These are phyloP conservation scores for Myotis daubentonii DNA, from an alignment of 2,797 vertebrate species.

Conservation along the genomic window DNA sequence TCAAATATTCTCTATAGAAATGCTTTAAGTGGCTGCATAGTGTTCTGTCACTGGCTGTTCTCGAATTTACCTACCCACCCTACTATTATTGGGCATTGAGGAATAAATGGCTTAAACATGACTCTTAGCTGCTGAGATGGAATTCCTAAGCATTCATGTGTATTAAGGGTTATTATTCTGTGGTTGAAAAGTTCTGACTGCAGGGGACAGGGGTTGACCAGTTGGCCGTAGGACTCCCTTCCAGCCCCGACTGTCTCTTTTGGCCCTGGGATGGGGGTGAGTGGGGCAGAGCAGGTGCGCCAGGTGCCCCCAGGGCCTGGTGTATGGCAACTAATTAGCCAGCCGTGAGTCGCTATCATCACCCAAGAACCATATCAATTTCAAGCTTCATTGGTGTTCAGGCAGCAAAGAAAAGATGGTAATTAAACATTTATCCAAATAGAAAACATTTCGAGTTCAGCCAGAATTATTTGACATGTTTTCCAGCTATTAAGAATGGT, in stretches of 20 bases:
- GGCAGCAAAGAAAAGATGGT: slow-evolving; percentile 21
- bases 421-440: slow-evolving; percentile 30
- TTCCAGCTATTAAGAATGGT: neutral
- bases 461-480: neutral
- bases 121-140: neutral
- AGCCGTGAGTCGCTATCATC: neutral
- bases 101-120: neutral
- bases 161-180: neutral
- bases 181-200: neutral
- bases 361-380: slow-evolving; percentile 5
- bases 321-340: neutral
- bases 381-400: neutral
- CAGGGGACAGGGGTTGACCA: neutral
- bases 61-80: neutral
- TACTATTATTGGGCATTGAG: neutral
- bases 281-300: neutral
- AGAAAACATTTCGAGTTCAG: neutral
- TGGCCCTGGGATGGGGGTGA: neutral
- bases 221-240: neutral
- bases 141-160: neutral
- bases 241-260: neutral
- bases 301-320: neutral
- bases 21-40: neutral
- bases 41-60: neutral
- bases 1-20: neutral